A percentile compares a stretch with the other conserved stretches of the same genome.
Evolutionary conservation across 2,888 invertebrate genomes (phyloP).

Genomic region (Chrysolina oricalcia): DNA sequence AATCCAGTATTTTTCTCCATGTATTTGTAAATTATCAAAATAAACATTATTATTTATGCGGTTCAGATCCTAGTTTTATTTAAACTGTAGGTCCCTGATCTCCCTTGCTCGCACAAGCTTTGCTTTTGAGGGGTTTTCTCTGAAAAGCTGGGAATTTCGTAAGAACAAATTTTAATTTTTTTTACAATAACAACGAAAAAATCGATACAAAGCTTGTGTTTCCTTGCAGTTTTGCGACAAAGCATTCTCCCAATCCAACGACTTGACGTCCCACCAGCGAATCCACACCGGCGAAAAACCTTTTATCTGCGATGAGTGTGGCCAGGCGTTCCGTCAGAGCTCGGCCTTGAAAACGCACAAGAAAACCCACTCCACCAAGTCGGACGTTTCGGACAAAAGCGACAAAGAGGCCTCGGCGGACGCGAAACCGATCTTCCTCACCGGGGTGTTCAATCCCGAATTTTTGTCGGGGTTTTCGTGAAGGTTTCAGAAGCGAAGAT

Average conservation of each 20-base stretch:
- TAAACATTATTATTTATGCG: no score
- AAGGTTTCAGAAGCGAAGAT: background rate
- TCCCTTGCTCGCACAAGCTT: no score
- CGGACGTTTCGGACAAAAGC: slow-evolving; percentile 1
- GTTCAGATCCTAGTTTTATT: no score
- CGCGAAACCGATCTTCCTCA: slow-evolving; percentile 38
- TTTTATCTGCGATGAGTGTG: slow-evolving; percentile 68
- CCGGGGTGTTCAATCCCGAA: slow-evolving; percentile 35
- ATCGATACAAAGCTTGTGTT: background rate
- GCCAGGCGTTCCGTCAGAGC: slow-evolving; percentile 70
- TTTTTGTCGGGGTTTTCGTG: slow-evolving; percentile 42
- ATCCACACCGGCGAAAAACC: slow-evolving; percentile 69
- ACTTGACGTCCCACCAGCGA: slow-evolving; percentile 67
- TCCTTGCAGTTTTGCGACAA: slow-evolving; percentile 62
- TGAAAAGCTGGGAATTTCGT: no score
- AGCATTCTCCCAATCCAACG: slow-evolving; percentile 64
- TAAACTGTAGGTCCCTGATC: no score
- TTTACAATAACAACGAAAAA: no score
- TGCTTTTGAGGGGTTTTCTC: no score
- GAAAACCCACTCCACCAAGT: slow-evolving; percentile 64
- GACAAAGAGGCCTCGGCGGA: background rate
- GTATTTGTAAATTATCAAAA: no score
- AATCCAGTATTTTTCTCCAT: no score
- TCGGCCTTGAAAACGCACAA: slow-evolving; percentile 71
- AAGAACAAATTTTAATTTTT: no score